Evolutionary conservation across 2,113 vertebrate species (phyloP), one percentile per base, ranked within the genome.

Genomic region (Hirundichthys speculiger): DNA sequence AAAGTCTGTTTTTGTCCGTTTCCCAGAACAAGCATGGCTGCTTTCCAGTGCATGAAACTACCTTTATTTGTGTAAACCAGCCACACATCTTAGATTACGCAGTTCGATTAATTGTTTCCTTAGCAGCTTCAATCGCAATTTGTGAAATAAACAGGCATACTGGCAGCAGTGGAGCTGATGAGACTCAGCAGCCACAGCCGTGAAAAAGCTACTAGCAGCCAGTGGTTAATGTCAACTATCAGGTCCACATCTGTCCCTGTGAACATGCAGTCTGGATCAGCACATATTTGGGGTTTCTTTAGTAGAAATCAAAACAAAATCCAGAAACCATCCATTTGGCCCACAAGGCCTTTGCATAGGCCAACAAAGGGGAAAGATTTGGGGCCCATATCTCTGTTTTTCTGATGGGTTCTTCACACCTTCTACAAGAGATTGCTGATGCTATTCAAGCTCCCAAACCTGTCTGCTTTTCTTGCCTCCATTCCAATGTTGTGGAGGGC

Each of bases 41-140:
- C 74, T 76, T 75, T 90, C 86, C 81, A 89, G 86, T 89, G 83
- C 86, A 86, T 88, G 24, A 86, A 75, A 83, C 72, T 83, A 85
- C 54, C 24, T 50, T 63, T 65, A 39, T 18, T 55, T 38, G 46
- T 79, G 84, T 87, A 88, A 90, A 87, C 80, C 66, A 74, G 61
- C 76, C 78, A 79, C 74, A 65, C 41, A 13, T 38, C 30, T 71
- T 43, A 53, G 60, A 69, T 64, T 51, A 69, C 55, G 47, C 53
- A 65, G 77, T 73, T 78, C 15, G 50, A 57, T 53, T 24, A 69
- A 58, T 58, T 9, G 20, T 67, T 83, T 46, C 61, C 38, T 68
- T 77, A 86, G 82, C 86, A 90, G 89, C 89, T 64, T 72, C 45
- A 55, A 42, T 51, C 49, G 51, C 66, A 49, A 68, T 73, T 56